phyloP scores from a whole-genome alignment of 2,797 vertebrate genomes.

The Calcarius lapponicus region DNA sequence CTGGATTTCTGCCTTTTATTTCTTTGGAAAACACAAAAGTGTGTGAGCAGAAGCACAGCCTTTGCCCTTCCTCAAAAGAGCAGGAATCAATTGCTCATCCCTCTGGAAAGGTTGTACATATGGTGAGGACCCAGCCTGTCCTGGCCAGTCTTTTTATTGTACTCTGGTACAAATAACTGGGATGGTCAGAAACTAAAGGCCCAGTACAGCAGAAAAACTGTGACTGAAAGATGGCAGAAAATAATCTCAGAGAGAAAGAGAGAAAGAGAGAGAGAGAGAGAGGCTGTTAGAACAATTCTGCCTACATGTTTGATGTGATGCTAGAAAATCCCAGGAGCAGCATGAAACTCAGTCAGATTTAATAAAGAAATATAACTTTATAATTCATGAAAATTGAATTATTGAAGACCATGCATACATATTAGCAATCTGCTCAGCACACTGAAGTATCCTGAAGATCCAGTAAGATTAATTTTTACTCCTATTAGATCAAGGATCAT shows the following conservation, averaged over 20 bases:
- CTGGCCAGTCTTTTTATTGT: neutral
- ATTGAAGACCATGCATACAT: neutral
- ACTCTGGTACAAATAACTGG: neutral
- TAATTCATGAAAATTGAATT: conserved; percentile 24
- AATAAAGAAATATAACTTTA: neutral
- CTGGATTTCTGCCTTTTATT: neutral
- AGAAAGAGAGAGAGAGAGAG: neutral
- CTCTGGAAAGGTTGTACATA: neutral
- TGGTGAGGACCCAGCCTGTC: neutral
- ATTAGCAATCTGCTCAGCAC: neutral
- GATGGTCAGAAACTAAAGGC: neutral
- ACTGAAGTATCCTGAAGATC: neutral
- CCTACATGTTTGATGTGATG: neutral
- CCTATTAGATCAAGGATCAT: neutral
- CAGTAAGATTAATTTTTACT: neutral
- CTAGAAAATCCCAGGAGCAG: conserved; percentile 16
- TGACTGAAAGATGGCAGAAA: neutral
- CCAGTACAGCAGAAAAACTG: neutral
- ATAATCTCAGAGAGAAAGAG: neutral
- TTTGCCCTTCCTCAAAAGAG: neutral
- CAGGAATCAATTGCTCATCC: neutral
- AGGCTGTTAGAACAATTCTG: neutral
- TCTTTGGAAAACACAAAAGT: neutral
- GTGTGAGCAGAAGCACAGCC: neutral
- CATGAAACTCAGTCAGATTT: neutral